Conservation (phyloP, 2,113 vertebrate genomes). For the rabbit (Oryctolagus cuniculus) region mOryCun1.1 NC_091445.1:65474501-65475000, state of each 20-base stretch:
- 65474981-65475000: neutral
- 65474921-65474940: no score
- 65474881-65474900: no score
- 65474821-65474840: neutral
- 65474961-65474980: neutral
- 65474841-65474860: neutral
- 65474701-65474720: neutral
- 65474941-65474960: no score
- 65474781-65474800: neutral
- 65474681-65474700: neutral
- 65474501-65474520: neutral
- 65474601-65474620: neutral
- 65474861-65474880: neutral
- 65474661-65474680: neutral
- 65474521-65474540: neutral
- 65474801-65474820: neutral
- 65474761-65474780: neutral
- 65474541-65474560: neutral
- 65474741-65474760: neutral
- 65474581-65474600: conserved; percentile 9
- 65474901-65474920: no score
- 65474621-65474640: neutral
- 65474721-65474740: no score
- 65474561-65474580: neutral
- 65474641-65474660: neutral